Evolutionary conservation across 2,888 invertebrate genomes (phyloP), one percentile per base, ranked within the genome.

Genomic region (Coenonympha arcania): DNA sequence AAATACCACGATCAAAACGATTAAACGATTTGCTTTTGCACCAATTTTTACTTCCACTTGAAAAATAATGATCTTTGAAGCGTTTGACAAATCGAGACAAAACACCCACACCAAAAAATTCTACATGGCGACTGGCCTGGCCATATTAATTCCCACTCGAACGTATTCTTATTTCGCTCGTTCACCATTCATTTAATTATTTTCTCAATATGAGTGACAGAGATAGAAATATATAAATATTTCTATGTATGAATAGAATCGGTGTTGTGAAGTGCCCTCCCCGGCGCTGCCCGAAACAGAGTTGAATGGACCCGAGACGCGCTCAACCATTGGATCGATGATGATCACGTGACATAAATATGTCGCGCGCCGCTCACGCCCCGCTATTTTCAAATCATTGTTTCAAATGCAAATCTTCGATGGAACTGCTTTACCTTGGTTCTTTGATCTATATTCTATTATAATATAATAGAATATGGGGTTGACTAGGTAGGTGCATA

Each of bases 301-400:
- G 87, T 87, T 87, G 87, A 87, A 87, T 87, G 87, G 87, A 87
- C 87, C 84, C 84, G 80, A 78, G 83, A 84, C 84, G 84, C 83
- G 80, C 72, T 83, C 83, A 78, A 72, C 86, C 76, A 87, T 87
- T 87, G 87, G 87, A 87, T 87, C 87, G 86, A 87, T 87, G 76
- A 71, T 48, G 64, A 73, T 86, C 87, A 87, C 86, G 85, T 87
- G 87, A 84, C 66, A 68, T 67, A 71, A 77, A 76, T 74, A 77
- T 76, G 73, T 73, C 68, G 73, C 71, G 68, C 68, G 65, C 50
- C 58, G 60, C 46, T 57, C 30, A 22, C 22, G 40, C 37, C 64
- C 67, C 82, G 84, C 77, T 65, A 77, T 72, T 48, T 40, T 55
- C 53, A 49, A 36, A 56, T 45, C 8, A 1, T 8, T 9, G 20